Evolutionary conservation across 2,113 vertebrate species (phyloP).

Genomic region (Prolemur simus): DNA sequence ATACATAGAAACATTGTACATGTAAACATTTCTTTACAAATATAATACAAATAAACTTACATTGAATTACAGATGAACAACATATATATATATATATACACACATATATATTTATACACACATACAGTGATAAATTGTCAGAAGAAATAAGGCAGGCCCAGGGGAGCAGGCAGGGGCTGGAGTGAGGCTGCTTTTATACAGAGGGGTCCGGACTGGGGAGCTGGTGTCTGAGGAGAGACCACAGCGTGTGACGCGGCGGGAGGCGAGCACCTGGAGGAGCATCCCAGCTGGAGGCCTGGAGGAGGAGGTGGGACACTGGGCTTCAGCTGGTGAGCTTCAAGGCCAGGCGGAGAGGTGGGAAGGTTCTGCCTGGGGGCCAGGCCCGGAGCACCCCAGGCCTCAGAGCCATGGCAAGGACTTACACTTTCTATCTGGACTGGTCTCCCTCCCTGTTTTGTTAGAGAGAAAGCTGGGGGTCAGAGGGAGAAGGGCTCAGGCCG

Average conservation of each 20-base stretch:
- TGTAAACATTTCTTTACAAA: background rate
- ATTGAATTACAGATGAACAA: background rate
- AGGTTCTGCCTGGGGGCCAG: background rate
- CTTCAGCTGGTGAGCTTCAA: accelerated
- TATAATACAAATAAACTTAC: background rate
- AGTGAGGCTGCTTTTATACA: background rate
- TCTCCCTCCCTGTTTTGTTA: background rate
- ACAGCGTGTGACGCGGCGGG: background rate
- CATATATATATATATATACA: background rate
- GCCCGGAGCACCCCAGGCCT: background rate
- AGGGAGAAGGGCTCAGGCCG: too few relatives aligned
- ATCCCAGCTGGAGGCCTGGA: background rate
- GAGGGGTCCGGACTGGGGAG: background rate
- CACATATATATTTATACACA: background rate
- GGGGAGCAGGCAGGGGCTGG: background rate
- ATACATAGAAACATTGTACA: background rate
- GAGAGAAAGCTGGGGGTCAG: background rate
- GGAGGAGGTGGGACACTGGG: too few relatives aligned
- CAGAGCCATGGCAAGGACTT: background rate
- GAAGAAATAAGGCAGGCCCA: background rate
- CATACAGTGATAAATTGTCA: background rate
- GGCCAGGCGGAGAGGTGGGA: accelerated
- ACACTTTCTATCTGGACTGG: background rate
- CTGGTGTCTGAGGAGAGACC: accelerated
- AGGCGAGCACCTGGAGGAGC: background rate